Percentiles rank a stretch among this genome's conserved stretches.
Evolutionary conservation across 2,113 vertebrate species (phyloP).

Genomic region (Chaetura pelagica): DNA sequence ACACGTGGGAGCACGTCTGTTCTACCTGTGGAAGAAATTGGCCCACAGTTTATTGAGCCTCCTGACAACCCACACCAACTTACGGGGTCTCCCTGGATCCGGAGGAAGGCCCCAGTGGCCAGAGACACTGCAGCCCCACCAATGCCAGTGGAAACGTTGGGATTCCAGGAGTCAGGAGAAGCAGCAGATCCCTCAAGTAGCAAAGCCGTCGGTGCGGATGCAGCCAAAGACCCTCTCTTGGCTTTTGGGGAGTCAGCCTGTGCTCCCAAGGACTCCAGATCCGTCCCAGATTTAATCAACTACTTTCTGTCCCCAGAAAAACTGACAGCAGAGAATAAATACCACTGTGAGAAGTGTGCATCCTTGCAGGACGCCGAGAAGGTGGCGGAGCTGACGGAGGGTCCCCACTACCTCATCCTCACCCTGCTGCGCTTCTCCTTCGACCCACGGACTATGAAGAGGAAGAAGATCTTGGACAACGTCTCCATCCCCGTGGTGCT

Average conservation of each 20-base stretch:
- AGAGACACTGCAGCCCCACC: neutral
- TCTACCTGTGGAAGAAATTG: conserved; percentile 49
- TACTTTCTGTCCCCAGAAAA: conserved; percentile 83
- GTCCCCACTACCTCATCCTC: conserved; percentile 84
- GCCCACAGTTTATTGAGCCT: neutral
- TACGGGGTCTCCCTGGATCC: conserved; percentile 31
- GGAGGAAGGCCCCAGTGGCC: conserved; percentile 22
- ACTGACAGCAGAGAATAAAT: conserved; percentile 83
- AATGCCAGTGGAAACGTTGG: neutral
- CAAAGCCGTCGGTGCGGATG: neutral
- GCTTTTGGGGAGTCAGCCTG: neutral
- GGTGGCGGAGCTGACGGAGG: conserved; percentile 80
- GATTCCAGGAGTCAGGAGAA: neutral
- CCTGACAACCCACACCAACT: neutral
- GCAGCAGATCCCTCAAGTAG: neutral
- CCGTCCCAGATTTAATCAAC: conserved; percentile 82
- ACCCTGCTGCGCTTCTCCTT: conserved; percentile 84
- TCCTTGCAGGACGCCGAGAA: conserved; percentile 85
- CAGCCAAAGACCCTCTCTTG: neutral
- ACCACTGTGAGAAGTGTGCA: conserved; percentile 81
- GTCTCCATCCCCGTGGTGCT: conserved; percentile 79
- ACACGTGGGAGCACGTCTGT: neutral
- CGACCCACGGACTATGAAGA: conserved; percentile 79
- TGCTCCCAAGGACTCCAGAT: conserved; percentile 67
- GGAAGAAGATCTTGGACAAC: conserved; percentile 84